Evolutionary conservation across 2,113 vertebrate genomes (phyloP), one percentile per base, ranked within the genome.

Genomic region (Misgurnus mizolepis): DNA sequence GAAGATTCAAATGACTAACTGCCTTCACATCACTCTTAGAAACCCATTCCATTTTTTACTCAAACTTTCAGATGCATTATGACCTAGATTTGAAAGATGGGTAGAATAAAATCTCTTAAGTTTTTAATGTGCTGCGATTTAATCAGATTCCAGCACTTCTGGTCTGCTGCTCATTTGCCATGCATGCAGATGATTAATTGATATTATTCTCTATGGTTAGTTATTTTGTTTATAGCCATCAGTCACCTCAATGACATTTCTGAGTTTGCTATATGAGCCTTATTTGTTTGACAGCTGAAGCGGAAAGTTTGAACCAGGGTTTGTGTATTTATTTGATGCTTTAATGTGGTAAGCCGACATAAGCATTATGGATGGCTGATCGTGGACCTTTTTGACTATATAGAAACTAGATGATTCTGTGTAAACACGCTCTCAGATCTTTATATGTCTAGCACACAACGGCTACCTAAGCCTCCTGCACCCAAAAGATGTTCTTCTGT

Each of bases 401-500:
- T 75, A 62, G 41, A 75, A 47, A 75, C 22, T 45, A 62, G 55
- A 45, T 49, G 12, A 34, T 41, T 49, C 56, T 34, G 45, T 66
- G 56, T 66, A 64, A 58, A 66, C 62, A 67, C 15, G 1, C 14
- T 18, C 18, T 73, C 65, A 40, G 53, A 61, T 86, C 71, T 67
- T 72, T 43, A 64, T 67, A 55, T 43, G 10, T 58, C 41, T 43
- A 65, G 41, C 76, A 49, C 56, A 65, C 55, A 58, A 65, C 49
- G 81, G 72, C 82, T 78, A 67, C 41, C 62, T 74, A 45, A 74
- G 71, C 70, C 78, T 78, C 81, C 83, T 80, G 79, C 8, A 75
- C 86, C 85, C 84, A 80, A 34, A 86, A 87, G 83, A 88, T 85
- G 82, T 86, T 88, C 78, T 86, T 88, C 84, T 88, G 85, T 85